Conservation (phyloP, 2,797 vertebrate species). For the Sarcophilus harrisii region DNA sequence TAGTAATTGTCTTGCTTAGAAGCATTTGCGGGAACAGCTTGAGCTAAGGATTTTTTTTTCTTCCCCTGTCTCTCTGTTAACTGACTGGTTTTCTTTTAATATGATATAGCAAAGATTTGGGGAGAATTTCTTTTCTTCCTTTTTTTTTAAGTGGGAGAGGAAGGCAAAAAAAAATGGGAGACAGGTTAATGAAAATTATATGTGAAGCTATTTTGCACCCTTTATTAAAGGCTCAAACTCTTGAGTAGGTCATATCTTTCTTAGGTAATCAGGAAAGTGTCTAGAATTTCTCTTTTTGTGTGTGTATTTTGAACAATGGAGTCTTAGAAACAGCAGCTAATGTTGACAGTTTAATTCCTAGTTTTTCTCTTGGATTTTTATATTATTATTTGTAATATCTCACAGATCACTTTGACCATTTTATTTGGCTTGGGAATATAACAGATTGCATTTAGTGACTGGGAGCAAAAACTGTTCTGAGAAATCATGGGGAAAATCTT, state of each 20-base stretch:
- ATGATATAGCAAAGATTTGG: not conserved
- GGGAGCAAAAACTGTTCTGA: not conserved
- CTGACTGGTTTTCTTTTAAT: not conserved
- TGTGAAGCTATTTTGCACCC: not conserved
- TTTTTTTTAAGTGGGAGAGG: not conserved
- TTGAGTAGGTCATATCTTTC: not conserved
- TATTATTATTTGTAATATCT: not conserved
- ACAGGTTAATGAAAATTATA: not conserved
- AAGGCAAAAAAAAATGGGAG: not conserved
- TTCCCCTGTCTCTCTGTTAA: not conserved
- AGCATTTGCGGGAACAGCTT: accelerated
- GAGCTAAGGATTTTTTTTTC: not conserved
- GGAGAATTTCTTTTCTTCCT: not conserved
- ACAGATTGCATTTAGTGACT: not conserved
- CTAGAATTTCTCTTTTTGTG: not conserved
- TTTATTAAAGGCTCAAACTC: not conserved
- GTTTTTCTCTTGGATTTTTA: not conserved
- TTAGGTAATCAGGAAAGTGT: not conserved
- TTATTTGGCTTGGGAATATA: not conserved
- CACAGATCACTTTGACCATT: not conserved
- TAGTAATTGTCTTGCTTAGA: not conserved
- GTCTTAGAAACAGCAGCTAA: not conserved
- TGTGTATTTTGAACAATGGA: not conserved
- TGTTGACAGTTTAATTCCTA: not conserved
- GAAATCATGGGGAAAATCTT: no score